Conservation (phyloP, 2,797 vertebrate genomes). For the Anniella stebbinsi region DNA sequence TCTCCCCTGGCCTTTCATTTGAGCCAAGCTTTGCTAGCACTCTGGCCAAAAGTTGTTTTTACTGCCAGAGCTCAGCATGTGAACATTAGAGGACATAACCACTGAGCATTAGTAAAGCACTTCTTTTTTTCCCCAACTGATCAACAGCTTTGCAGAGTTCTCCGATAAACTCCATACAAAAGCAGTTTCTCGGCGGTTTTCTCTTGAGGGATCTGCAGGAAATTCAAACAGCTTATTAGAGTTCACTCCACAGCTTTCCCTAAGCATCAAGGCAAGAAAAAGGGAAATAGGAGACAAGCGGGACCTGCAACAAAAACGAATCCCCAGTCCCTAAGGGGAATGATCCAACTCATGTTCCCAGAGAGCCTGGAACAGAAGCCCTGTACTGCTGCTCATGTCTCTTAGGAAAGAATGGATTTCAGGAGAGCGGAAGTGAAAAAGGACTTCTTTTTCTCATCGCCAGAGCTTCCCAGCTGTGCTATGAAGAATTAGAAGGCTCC, state of each 20-base stretch:
- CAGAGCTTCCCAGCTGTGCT: background rate
- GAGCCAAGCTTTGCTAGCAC: background rate
- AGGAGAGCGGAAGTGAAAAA: background rate
- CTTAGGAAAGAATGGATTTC: background rate
- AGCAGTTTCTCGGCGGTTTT: background rate
- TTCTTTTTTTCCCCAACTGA: background rate
- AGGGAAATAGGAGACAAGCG: background rate
- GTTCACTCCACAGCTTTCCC: background rate
- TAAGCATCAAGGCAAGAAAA: background rate
- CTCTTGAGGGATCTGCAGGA: background rate
- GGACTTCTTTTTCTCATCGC: background rate
- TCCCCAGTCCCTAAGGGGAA: background rate
- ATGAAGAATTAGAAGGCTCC: background rate
- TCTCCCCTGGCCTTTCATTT: background rate
- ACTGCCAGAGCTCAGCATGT: background rate
- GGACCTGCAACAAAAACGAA: background rate
- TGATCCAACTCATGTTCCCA: background rate
- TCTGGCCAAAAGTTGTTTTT: background rate
- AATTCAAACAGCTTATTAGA: background rate
- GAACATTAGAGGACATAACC: background rate
- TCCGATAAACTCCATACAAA: background rate
- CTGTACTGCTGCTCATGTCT: background rate
- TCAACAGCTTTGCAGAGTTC: background rate
- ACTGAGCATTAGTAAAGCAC: background rate
- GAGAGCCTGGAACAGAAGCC: background rate